Percentiles rank a stretch among this genome's conserved stretches.
Conservation (phyloP, 2,888 invertebrate species). For the Clostera curtula region DNA sequence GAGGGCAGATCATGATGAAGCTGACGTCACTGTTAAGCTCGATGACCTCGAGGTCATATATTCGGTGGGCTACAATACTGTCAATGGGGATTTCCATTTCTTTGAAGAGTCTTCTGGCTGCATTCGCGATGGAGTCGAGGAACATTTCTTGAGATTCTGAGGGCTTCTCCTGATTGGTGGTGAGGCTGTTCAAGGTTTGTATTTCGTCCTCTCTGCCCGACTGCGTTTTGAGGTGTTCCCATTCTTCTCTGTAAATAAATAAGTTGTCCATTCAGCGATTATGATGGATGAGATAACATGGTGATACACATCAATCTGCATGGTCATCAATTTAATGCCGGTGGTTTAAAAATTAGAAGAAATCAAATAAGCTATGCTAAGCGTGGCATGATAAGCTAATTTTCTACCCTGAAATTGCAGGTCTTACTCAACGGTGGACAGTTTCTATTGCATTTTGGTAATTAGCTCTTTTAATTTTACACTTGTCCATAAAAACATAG, state of each 20-base stretch:
- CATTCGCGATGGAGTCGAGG: constrained; percentile 83
- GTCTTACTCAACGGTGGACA: too few relatives aligned
- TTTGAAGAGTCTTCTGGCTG: constrained; percentile 83
- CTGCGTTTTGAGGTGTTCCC: constrained; percentile 88
- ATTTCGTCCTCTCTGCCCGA: constrained; percentile 51
- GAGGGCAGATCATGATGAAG: constrained; percentile 93
- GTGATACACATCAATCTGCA: too few relatives aligned
- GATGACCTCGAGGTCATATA: constrained; percentile 95
- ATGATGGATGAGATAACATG: too few relatives aligned
- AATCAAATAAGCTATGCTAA: too few relatives aligned
- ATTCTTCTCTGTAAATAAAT: constrained; percentile 86
- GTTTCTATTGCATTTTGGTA: too few relatives aligned
- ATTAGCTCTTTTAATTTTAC: too few relatives aligned
- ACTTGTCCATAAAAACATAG: not conserved
- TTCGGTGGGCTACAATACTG: constrained; percentile 82
- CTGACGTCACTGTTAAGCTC: constrained; percentile 94
- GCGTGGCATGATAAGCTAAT: too few relatives aligned
- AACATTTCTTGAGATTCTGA: constrained; percentile 88
- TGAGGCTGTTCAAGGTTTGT: constrained; percentile 46
- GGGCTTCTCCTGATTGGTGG: constrained; percentile 58
- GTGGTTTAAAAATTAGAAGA: too few relatives aligned
- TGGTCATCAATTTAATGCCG: not conserved
- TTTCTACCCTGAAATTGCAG: too few relatives aligned
- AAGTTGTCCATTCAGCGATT: not conserved
- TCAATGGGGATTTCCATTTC: constrained; percentile 86